phyloP scores from a whole-genome alignment of 2,113 vertebrate species.

The Datnioides undecimradiatus region DNA sequence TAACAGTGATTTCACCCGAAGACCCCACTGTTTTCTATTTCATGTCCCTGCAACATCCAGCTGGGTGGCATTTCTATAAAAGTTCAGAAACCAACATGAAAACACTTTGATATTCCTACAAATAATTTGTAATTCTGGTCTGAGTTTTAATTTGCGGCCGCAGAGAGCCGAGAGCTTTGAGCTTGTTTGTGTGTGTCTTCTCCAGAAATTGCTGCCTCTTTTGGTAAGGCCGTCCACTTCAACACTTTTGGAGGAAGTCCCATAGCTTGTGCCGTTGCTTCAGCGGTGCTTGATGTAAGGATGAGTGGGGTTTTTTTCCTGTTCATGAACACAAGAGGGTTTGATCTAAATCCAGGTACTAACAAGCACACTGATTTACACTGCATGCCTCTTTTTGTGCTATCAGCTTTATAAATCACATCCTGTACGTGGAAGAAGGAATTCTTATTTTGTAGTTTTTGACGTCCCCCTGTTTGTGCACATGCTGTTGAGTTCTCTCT shows the following conservation, averaged over 20 bases:
- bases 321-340: background rate
- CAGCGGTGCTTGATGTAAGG: constrained; percentile 91
- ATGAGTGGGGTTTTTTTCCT: background rate
- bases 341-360: background rate
- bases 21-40: background rate
- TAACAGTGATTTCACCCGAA: background rate
- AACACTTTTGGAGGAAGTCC: constrained; percentile 94
- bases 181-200: constrained; percentile 1
- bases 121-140: background rate
- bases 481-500: too few relatives aligned
- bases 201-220: constrained; percentile 87
- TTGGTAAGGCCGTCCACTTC: constrained; percentile 80
- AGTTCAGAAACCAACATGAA: background rate
- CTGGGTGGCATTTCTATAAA: background rate
- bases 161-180: background rate
- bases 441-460: too few relatives aligned
- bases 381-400: too few relatives aligned
- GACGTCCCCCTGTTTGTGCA: too few relatives aligned
- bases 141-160: background rate
- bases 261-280: constrained; percentile 87
- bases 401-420: background rate
- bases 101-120: background rate
- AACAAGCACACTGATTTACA: background rate
- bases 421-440: background rate
- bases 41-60: background rate